Conservation (phyloP, 2,797 vertebrate species). For the Clangula hyemalis region DNA sequence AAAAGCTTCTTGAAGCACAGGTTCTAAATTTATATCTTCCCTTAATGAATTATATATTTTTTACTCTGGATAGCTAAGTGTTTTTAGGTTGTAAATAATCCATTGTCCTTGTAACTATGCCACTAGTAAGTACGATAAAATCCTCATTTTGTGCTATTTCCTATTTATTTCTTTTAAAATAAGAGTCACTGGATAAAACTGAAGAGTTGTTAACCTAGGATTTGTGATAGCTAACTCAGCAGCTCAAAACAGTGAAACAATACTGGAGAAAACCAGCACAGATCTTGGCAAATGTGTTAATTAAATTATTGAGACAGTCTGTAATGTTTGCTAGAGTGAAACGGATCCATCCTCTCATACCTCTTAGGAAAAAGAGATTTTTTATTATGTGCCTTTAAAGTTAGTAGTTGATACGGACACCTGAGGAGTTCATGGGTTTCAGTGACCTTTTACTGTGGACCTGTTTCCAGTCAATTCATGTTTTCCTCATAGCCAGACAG, state of each 20-base stretch:
- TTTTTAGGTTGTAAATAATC: conserved; percentile 24
- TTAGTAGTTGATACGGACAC: conserved; percentile 86
- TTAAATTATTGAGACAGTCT: conserved; percentile 77
- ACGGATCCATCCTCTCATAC: conserved; percentile 74
- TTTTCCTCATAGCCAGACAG: conserved; percentile 98
- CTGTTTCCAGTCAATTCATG: conserved; percentile 94
- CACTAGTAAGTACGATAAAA: neutral
- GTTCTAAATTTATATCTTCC: conserved; percentile 69
- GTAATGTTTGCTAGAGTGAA: conserved; percentile 70
- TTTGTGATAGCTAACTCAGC: conserved; percentile 62
- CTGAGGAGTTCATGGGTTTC: conserved; percentile 87
- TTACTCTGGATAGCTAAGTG: neutral
- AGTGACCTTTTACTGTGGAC: conserved; percentile 87
- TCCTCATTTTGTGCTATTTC: neutral
- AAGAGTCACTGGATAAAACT: conserved; percentile 21
- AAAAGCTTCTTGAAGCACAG: conserved; percentile 89
- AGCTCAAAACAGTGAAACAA: conserved; percentile 60
- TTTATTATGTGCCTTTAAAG: conserved; percentile 84
- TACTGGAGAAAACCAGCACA: conserved; percentile 51
- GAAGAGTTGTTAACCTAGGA: conserved; percentile 47
- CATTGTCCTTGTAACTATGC: neutral
- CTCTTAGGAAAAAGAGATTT: conserved; percentile 77
- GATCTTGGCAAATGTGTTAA: conserved; percentile 77
- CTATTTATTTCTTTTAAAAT: conserved; percentile 46
- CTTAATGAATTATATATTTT: conserved; percentile 28